Evolutionary conservation across 2,888 invertebrate species (phyloP).

Genomic region (Harpagoxenus sublaevis): DNA sequence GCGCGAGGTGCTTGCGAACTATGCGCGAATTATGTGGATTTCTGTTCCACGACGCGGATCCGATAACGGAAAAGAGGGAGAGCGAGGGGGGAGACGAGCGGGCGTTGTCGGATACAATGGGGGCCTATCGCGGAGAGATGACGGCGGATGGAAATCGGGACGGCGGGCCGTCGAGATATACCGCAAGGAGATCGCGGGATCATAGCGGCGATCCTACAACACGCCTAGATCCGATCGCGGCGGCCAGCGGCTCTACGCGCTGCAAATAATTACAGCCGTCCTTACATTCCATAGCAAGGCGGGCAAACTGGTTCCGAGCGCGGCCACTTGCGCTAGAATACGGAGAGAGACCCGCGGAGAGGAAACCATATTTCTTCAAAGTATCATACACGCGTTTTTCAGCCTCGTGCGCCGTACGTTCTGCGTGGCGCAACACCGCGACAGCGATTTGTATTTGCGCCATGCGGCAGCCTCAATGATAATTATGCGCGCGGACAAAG

Average conservation of each 20-base stretch:
- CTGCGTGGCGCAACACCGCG: not conserved
- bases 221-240: conserved; percentile 70
- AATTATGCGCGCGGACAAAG: conserved; percentile 5
- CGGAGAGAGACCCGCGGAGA: conserved; percentile 31
- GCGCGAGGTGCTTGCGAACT: conserved; percentile 5
- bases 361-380: conserved; percentile 66
- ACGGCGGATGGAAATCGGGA: conserved; percentile 39
- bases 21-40: conserved; percentile 32
- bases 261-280: conserved; percentile 74
- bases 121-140: conserved; percentile 24
- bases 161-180: conserved; percentile 34
- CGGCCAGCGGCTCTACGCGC: conserved; percentile 64
- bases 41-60: conserved; percentile 1
- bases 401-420: not conserved
- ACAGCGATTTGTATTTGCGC: conserved; percentile 10
- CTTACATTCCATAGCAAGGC: conserved; percentile 71
- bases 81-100: not conserved
- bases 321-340: conserved; percentile 60
- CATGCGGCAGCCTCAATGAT: not conserved
- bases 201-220: conserved; percentile 51
- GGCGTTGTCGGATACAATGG: conserved; percentile 38
- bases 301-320: conserved; percentile 72
- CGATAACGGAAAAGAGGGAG: conserved; percentile 22
- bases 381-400: conserved; percentile 43
- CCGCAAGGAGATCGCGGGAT: conserved; percentile 37